These are phyloP conservation scores for Tetrax tetrax DNA, from an alignment of 2,113 vertebrate species.

Conservation along the genomic window DNA sequence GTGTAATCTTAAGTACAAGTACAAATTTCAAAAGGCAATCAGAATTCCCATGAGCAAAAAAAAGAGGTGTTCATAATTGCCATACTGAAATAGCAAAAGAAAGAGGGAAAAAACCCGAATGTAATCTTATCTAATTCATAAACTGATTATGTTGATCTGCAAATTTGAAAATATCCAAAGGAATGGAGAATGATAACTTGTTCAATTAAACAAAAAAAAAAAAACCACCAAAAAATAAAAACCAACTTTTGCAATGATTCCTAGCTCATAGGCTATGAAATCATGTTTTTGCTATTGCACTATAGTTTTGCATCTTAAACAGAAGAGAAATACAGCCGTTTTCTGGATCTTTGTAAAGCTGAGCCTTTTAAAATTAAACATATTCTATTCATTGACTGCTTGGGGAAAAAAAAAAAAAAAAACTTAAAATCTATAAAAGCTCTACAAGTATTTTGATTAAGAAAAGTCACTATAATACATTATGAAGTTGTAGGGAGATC, in stretches of 20 bases:
- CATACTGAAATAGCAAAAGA: neutral
- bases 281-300: neutral
- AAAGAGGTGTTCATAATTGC: neutral
- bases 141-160: neutral
- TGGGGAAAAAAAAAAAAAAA: neutral
- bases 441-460: neutral
- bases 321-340: neutral
- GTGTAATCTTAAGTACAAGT: neutral
- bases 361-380: neutral
- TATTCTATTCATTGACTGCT: neutral
- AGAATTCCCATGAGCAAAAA: neutral
- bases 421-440: neutral
- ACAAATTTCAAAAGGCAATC: neutral
- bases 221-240: accelerated
- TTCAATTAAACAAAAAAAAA: neutral
- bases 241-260: neutral
- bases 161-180: neutral
- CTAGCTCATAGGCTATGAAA: neutral
- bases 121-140: neutral
- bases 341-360: neutral
- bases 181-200: neutral
- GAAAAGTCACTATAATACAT: neutral
- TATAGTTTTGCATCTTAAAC: neutral
- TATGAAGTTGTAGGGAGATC: neutral
- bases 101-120: neutral